phyloP scores from a whole-genome alignment of 2,797 vertebrate species.

The Pseudochaenichthys georgianus region DNA sequence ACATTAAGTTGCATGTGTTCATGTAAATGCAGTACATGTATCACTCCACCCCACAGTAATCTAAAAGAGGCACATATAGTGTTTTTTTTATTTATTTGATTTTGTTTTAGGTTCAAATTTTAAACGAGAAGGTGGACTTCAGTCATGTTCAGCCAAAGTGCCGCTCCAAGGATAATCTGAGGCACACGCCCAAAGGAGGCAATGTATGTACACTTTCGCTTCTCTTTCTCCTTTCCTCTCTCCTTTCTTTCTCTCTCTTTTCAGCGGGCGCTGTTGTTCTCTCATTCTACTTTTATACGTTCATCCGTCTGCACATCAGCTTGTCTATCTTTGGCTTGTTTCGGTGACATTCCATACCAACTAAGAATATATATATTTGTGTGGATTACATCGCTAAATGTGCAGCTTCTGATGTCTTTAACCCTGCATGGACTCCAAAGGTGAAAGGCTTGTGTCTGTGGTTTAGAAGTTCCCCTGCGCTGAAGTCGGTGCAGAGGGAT shows the following conservation, averaged over 20 bases:
- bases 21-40: slow-evolving; percentile 5
- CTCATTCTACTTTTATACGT: slow-evolving; percentile 39
- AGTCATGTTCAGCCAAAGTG: slow-evolving; percentile 82
- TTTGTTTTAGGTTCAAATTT: slow-evolving; percentile 78
- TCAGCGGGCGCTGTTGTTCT: slow-evolving; percentile 12
- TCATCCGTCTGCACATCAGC: slow-evolving; percentile 28
- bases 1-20: background rate
- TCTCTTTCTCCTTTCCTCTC: slow-evolving; percentile 31
- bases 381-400: slow-evolving; percentile 2
- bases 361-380: too few species aligned
- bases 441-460: background rate
- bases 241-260: background rate
- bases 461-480: background rate
- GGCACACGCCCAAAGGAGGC: slow-evolving; percentile 78
- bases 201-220: slow-evolving; percentile 74
- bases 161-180: slow-evolving; percentile 82
- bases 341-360: background rate
- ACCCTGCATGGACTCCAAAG: slow-evolving; percentile 4
- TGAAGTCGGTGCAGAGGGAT: slow-evolving; percentile 11
- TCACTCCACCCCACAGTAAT: slow-evolving; percentile 24
- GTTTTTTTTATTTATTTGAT: slow-evolving; percentile 42
- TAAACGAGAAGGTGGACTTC: slow-evolving; percentile 80
- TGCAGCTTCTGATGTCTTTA: slow-evolving; percentile 9
- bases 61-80: slow-evolving; percentile 63
- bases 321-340: slow-evolving; percentile 17